Evolutionary conservation across 1,140 invertebrate genomes (phyloP), one percentile per base, ranked within the genome.

Genomic region (Drosophila obscura): DNA sequence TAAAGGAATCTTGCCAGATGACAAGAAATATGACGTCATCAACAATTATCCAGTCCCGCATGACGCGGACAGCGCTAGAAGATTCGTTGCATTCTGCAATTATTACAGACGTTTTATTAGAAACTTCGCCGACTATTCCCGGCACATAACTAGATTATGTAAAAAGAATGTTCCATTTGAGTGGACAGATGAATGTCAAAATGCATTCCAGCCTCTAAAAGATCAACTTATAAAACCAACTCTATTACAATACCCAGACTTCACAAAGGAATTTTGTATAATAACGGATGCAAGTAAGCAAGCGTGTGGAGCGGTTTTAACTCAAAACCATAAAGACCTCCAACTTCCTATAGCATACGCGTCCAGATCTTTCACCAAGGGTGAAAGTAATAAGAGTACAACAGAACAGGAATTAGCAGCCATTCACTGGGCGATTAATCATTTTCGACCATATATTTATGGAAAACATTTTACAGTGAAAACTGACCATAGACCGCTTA

Each of bases 341-440:
- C 61, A 64, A 48, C 45, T 64, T 11, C 51, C 61, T 3, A 1
- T 56, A 16, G 46, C 62, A n/a, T 57, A 65, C 1, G 53, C 53
- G 7, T 57, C 26, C 6, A 50, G 53, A 43, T 13, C 62, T 0
- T 65, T 65, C 5, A 65, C 39, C 0, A 50, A 51, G 9, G 53
- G 45, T 0, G 53, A 65, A 65, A 65, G 53, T n/a, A 65, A 56
- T 2, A 65, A 56, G 7, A 19, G 13, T 4, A 59, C 56, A 7
- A 67, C 64, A 9, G 64, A 59, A 24, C 56, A 66, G n/a, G 60
- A 55, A 19, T 41, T 67, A 60, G 22, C 44, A 11, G 31, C 65
- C 4, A 60, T 60, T 7, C 57, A 60, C 7, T 67, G 64, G 55
- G 55, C 49, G 16, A 55, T 55, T 5, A 6, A 5, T 11, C 19